Conservation (phyloP, 2,888 invertebrate genomes). For the Ophion ventricosus region DNA sequence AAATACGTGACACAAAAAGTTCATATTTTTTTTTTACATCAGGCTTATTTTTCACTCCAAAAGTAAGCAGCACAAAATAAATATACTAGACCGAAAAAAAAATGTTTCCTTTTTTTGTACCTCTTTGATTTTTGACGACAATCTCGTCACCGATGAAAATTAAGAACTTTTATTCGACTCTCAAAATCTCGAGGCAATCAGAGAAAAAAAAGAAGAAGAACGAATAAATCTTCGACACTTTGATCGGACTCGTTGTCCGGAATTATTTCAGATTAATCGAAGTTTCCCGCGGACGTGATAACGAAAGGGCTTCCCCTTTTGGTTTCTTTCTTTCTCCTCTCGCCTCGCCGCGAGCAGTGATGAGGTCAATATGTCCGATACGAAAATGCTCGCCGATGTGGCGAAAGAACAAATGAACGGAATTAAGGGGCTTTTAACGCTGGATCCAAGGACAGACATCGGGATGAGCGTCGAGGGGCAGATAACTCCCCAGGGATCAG, state of each 20-base stretch:
- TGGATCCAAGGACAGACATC: conserved; percentile 52
- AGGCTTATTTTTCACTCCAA: too few relatives aligned
- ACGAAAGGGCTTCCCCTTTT: conserved; percentile 13
- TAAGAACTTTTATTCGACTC: too few relatives aligned
- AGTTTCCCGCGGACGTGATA: conserved; percentile 38
- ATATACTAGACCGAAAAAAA: too few relatives aligned
- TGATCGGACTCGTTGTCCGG: background rate
- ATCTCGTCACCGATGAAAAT: too few relatives aligned
- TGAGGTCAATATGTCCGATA: conserved; percentile 53
- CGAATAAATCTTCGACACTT: background rate
- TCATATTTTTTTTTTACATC: too few relatives aligned
- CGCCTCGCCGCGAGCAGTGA: conserved; percentile 9
- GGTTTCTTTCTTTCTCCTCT: background rate
- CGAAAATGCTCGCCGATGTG: conserved; percentile 64
- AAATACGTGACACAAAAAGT: too few relatives aligned
- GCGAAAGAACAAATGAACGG: conserved; percentile 76
- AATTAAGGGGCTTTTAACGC: conserved; percentile 80
- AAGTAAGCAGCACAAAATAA: too few relatives aligned
- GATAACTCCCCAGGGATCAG: conserved; percentile 29
- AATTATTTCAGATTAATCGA: conserved; percentile 10
- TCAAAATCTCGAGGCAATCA: too few relatives aligned
- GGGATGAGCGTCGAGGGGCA: background rate
- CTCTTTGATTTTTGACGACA: background rate
- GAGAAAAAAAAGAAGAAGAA: background rate
- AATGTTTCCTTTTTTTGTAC: too few relatives aligned